A percentile compares a stretch with the other conserved stretches of the same genome.
Evolutionary conservation across 92 coral and sea anemone genomes (phyloP).

Genomic region (Paramuricea clavata): DNA sequence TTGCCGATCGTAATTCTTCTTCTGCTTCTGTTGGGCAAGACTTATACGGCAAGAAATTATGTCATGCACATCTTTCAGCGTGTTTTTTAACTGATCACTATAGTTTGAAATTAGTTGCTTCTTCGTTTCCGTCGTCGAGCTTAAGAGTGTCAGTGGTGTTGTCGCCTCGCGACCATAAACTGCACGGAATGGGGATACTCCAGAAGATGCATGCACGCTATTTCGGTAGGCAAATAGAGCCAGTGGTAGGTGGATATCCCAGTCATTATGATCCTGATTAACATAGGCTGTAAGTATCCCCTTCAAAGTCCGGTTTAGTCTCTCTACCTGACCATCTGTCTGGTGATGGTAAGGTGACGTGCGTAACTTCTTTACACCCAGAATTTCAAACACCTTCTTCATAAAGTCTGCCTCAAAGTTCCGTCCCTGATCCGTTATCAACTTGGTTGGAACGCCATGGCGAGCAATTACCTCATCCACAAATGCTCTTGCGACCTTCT

Average conservation of each 20-base stretch:
- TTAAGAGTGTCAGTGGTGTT: background rate
- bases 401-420: constrained; percentile 57
- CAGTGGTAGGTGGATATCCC: background rate
- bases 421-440: constrained; percentile 59
- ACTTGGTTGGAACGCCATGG: constrained; percentile 51
- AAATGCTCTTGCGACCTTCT: constrained; percentile 57
- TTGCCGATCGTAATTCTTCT: background rate
- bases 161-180: background rate
- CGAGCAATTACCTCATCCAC: constrained; percentile 54
- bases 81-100: background rate
- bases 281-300: constrained; percentile 22
- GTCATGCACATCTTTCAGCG: background rate
- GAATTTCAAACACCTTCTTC: constrained; percentile 46
- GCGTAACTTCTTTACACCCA: constrained; percentile 18
- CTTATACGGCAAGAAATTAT: background rate
- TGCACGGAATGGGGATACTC: background rate
- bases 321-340: background rate
- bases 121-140: background rate
- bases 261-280: background rate
- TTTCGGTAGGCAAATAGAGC: constrained; percentile 11
- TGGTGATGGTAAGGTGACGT: constrained; percentile 28
- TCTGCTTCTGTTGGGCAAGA: background rate
- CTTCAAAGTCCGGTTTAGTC: constrained; percentile 16
- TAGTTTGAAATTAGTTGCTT: background rate
- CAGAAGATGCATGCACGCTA: background rate